Evolutionary conservation across 2,113 vertebrate genomes (phyloP).

Genomic region (Symphodus melops): DNA sequence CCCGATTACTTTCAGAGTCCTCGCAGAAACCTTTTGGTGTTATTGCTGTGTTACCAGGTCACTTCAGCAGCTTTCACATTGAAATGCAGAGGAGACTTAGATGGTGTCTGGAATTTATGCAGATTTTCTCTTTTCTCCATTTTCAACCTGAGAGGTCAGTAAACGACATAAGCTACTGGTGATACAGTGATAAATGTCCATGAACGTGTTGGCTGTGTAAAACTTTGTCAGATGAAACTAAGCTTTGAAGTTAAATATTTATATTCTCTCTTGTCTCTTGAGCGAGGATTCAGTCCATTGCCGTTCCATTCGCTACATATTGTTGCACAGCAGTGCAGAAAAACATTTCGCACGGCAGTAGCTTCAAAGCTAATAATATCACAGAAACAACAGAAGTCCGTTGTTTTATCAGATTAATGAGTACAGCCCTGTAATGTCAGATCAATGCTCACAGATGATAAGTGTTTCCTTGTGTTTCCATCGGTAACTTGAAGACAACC

Average conservation of each 20-base stretch:
- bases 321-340: conserved; percentile 7
- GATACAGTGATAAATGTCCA: conserved; percentile 22
- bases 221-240: neutral
- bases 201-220: conserved; percentile 16
- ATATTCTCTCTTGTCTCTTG: conserved; percentile 2
- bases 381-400: conserved; percentile 26
- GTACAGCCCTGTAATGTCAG: conserved; percentile 34
- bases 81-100: neutral
- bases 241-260: neutral
- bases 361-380: conserved; percentile 44
- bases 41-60: no score
- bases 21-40: no score
- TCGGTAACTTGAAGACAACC: conserved; percentile 54
- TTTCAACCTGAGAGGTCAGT: conserved; percentile 8
- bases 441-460: conserved; percentile 68
- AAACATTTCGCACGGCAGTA: conserved; percentile 19
- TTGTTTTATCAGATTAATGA: conserved; percentile 65
- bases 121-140: neutral
- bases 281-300: neutral
- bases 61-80: neutral
- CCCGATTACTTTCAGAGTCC: no score
- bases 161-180: conserved; percentile 1
- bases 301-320: conserved; percentile 8
- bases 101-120: neutral
- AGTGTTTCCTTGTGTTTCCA: conserved; percentile 39